Evolutionary conservation across 2,888 invertebrate species (phyloP), one percentile per base, ranked within the genome.

Genomic region (Plutella xylostella): DNA sequence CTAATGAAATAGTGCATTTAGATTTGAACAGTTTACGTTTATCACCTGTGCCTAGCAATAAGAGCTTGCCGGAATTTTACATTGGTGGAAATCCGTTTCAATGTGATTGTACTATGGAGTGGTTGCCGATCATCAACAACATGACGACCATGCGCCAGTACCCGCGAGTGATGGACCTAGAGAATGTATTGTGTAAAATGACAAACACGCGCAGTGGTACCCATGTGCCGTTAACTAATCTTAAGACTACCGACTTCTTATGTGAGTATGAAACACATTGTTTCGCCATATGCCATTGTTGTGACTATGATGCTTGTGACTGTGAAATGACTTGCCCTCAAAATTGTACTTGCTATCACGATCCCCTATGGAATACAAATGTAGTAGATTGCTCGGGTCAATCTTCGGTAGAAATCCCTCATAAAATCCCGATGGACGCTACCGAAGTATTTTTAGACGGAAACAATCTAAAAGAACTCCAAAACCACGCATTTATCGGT

Each of bases 271-370:
- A 93, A 66, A 90, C 92, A 44, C 95, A 96, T 77, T 97, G 97
- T 80, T 96, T 96, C 74, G 93, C 96, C 33, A 87, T 94, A 42
- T 97, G 97, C 76, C 94, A 95, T 70, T 97, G 97, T 77, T 97
- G 97, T 77, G 96, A 96, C 69, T 97, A 94, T 69, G 96, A 96
- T 68, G 94, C 94, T 50, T 97, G 97, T 76, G 97, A 97, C 76
- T 97, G 97, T 79, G 95, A 97, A 84, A 95, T 96, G 93, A 95
- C 93, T 52, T 97, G 97, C 66, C 97, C 97, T 25, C 88, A 90
- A 59, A 94, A 94, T 63, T 97, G 97, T 83, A 91, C 92, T 56
- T 97, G 97, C 74, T 97, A 94, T 79, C 95, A 96, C 72, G 97
- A 97, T 67, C 93, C 94, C 69, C 90, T 93, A 52, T 97, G 96